Conservation (phyloP, 2,113 vertebrate species). For the Varanus salvator region DNA sequence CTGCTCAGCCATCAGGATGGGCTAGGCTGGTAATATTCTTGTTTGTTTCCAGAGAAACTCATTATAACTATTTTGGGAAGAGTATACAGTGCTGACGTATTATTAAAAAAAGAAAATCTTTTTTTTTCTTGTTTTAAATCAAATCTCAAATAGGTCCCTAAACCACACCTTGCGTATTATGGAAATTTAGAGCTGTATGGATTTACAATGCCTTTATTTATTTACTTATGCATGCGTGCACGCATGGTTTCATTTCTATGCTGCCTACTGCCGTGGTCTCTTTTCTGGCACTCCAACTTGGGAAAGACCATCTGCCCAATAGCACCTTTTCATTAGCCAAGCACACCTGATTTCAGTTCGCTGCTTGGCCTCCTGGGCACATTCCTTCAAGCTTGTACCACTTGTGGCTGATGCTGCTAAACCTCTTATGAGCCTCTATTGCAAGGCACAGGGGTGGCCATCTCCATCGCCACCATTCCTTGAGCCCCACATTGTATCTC, state of each 20-base stretch:
- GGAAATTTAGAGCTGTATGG: neutral
- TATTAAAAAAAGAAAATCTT: neutral
- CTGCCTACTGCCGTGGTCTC: too few species aligned
- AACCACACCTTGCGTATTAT: neutral
- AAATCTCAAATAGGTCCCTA: neutral
- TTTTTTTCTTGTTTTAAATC: neutral
- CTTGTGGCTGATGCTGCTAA: too few species aligned
- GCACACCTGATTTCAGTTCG: neutral
- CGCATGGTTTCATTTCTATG: too few species aligned
- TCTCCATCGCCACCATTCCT: too few species aligned
- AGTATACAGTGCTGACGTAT: conserved; percentile 69
- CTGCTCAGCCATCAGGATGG: neutral
- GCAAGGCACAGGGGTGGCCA: too few species aligned
- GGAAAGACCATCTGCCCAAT: neutral
- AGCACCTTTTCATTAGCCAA: neutral
- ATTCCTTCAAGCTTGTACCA: too few species aligned
- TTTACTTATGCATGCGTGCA: too few species aligned
- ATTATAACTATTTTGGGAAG: conserved; percentile 65
- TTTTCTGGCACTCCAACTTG: neutral
- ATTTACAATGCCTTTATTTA: neutral
- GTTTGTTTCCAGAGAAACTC: conserved; percentile 70
- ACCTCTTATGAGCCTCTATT: too few species aligned
- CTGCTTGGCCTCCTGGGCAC: neutral
- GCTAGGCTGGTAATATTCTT: neutral
- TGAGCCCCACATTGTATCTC: too few species aligned